A percentile compares a stretch with the other conserved stretches of the same genome.
Conservation (phyloP, 2,113 vertebrate genomes). For the Carlito syrichta region DNA sequence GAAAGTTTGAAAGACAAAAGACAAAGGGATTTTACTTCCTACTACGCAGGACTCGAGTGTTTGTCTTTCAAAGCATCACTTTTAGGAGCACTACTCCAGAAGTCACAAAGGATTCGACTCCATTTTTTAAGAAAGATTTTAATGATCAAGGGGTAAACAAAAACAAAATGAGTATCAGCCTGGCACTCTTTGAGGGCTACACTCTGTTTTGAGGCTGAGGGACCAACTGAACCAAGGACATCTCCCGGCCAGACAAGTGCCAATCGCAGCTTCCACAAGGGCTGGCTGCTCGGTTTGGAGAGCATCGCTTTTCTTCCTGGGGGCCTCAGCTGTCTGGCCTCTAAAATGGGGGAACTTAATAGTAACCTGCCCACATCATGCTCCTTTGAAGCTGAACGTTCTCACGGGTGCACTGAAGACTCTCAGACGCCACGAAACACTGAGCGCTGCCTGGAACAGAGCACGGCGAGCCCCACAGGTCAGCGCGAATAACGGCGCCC, state of each 20-base stretch:
- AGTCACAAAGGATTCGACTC: neutral
- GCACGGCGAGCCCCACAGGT: neutral
- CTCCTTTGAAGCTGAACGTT: slow-evolving; percentile 67
- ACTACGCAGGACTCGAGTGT: neutral
- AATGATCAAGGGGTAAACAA: neutral
- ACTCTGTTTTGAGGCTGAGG: neutral
- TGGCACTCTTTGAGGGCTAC: neutral
- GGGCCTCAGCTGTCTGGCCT: slow-evolving; percentile 46
- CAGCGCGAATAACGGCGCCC: neutral
- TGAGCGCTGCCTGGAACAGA: neutral
- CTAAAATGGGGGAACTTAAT: slow-evolving; percentile 57
- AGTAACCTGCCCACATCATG: slow-evolving; percentile 35
- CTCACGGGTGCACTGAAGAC: slow-evolving; percentile 22
- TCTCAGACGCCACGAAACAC: neutral
- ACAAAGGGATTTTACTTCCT: neutral
- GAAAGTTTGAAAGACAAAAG: neutral
- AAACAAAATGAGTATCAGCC: neutral
- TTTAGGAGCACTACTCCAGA: neutral
- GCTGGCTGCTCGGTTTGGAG: neutral
- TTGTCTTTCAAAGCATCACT: neutral
- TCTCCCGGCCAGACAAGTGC: neutral
- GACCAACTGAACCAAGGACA: neutral
- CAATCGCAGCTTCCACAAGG: slow-evolving; percentile 2
- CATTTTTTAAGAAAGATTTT: neutral
- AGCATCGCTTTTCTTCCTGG: neutral